Evolutionary conservation across 2,888 invertebrate genomes (phyloP).

Genomic region (Parnassius apollo): DNA sequence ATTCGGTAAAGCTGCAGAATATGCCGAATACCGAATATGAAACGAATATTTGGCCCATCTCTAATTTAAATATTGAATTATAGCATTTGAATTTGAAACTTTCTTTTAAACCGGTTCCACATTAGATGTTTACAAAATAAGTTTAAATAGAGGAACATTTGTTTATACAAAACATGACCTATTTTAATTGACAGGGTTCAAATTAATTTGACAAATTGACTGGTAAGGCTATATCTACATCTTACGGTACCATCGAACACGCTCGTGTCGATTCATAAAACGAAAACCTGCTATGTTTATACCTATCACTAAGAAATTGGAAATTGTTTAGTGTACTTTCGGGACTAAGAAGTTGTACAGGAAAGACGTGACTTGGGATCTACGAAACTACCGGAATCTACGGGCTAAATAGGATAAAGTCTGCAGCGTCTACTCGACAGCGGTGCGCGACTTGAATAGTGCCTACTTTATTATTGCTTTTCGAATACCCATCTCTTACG

Average conservation of each 20-base stretch:
- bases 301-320: slow-evolving; percentile 16
- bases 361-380: slow-evolving; percentile 32
- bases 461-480: slow-evolving; percentile 81
- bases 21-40: no score
- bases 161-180: slow-evolving; percentile 18
- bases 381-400: slow-evolving; percentile 56
- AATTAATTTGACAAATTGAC: slow-evolving; percentile 73
- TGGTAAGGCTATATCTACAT: slow-evolving; percentile 65
- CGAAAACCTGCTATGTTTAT: slow-evolving; percentile 5
- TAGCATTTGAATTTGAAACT: neutral
- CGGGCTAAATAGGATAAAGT: slow-evolving; percentile 43
- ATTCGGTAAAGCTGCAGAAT: no score
- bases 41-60: no score
- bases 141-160: neutral
- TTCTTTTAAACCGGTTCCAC: neutral
- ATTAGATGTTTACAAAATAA: neutral
- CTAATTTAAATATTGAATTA: no score
- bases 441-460: slow-evolving; percentile 70
- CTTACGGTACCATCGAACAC: slow-evolving; percentile 40
- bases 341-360: slow-evolving; percentile 5
- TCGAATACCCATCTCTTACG: slow-evolving; percentile 79
- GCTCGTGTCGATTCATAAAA: slow-evolving; percentile 31
- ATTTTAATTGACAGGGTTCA: slow-evolving; percentile 69
- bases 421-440: slow-evolving; percentile 66
- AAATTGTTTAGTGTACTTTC: slow-evolving; percentile 3